A percentile compares a stretch with the other conserved stretches of the same genome.
These are phyloP conservation scores for Spheniscus humboldti DNA, from an alignment of 2,797 vertebrate species.

Conservation along the genomic window DNA sequence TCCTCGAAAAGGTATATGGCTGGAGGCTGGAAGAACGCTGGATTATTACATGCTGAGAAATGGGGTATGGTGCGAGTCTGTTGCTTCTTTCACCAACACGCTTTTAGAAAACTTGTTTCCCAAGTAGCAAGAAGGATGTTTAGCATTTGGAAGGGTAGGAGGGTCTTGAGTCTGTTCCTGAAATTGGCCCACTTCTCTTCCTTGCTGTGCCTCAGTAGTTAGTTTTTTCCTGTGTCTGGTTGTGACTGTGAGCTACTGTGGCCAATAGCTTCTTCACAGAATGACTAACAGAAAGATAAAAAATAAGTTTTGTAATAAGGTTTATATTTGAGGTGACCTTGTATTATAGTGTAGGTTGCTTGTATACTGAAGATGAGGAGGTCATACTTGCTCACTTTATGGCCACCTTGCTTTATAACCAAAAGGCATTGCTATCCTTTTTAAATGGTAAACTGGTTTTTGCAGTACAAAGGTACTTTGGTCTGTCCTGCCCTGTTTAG, in stretches of 20 bases:
- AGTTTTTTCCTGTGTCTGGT: not conserved
- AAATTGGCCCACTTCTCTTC: not conserved
- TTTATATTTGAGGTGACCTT: not conserved
- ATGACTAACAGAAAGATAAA: not conserved
- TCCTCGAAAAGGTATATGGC: slow-evolving; percentile 97
- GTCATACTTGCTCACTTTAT: not conserved
- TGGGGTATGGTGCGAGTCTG: slow-evolving; percentile 79
- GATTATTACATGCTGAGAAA: slow-evolving; percentile 99
- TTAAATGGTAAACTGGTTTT: not conserved
- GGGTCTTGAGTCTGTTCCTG: not conserved
- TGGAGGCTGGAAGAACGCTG: slow-evolving; percentile 94
- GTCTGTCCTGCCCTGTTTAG: not conserved
- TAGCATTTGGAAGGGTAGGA: not conserved
- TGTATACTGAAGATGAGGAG: not conserved
- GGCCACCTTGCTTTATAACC: not conserved
- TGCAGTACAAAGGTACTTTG: not conserved
- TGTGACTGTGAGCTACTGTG: not conserved
- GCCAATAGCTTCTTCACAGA: not conserved
- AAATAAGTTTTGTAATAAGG: not conserved
- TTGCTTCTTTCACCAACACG: not conserved
- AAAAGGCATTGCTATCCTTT: not conserved
- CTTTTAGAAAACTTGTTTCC: not conserved
- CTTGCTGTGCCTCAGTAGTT: not conserved
- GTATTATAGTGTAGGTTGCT: not conserved
- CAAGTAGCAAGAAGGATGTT: not conserved